Base-by-base conservation (phyloP, 2,113 vertebrate genomes). In the Syngnathus scovelli region DNA sequence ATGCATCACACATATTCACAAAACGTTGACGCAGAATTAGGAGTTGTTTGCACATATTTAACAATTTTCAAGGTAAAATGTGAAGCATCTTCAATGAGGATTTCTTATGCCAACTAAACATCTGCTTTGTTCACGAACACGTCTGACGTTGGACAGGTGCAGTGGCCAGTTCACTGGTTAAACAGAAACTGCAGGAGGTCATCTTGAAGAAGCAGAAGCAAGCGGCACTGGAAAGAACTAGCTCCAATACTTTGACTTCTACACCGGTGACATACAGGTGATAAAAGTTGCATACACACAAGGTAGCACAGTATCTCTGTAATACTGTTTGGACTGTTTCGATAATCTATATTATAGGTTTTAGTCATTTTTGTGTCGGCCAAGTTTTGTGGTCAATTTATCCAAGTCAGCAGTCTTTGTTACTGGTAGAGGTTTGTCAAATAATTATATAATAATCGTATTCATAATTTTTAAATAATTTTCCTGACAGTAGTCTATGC, bases 131-230 rank as follows among this genome's bases (percentile, higher is more conserved):
- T 38, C 44, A 16, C 3, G 11, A 38, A 37, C 6, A 39, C 38
- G 38, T 16, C 46, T 51, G 46, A 38, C 46, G 27, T 43, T 68
- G 68, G 54, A 66, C 83, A 97, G 95, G 94, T 72, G 94, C 94
- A 0, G 93, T 96, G 39, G 95, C 94, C 76, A 97, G 95, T 87
- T 93, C 92, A 0, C 90, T 90, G 72, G 95, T 97, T 44, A 96
- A 95, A 79, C 94, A 95, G 87, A 97, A 95, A 69, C 83, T 97
- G 76, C 93, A 93, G 0, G 93, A 95, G 77, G 94, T 96, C 71
- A 96, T 97, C 77, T 90, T 94, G 60, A 96, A 96, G 82, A 97
- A 96, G 69, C 93, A 95, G 70, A 90, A 90, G 33, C 94, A 95
- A 83, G 93, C 93, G 0, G 94, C 93, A 6, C 86, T 96, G 68